Evolutionary conservation across 2,113 vertebrate genomes (phyloP), one percentile per base, ranked within the genome.

Genomic region (Tragelaphus scriptus): DNA sequence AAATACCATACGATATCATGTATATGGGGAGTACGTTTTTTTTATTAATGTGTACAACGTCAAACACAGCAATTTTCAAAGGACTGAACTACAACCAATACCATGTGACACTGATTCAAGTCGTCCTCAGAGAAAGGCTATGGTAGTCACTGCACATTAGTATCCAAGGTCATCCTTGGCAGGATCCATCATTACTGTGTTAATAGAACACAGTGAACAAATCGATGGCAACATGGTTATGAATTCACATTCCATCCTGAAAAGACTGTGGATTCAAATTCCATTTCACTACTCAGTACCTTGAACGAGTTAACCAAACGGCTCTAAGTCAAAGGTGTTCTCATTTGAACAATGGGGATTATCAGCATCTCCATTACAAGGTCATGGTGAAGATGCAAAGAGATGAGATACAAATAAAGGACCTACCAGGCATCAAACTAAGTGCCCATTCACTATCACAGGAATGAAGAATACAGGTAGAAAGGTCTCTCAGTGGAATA

Each of bases 401-500:
- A 81, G 44, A 16, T 7, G 51, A 53, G 15, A 8, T 2, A 7
- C 6, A n/a, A 36, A 80, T 13, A 79, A 65, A 82, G 7, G 26
- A 49, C 23, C 25, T 13, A 1, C 51, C 11, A 56, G 59, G 53
- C 26, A 65, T 77, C 85, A 12, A 28, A 16, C 40, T 63, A 65
- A 86, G 51, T 6, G 12, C 36, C 77, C n/a, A 40, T 5, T 16
- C 14, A 25, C 58, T 13, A 40, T 13, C 2, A 7, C 0, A 58
- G 87, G 85, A 58, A 32, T 0, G 25, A 40, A 11, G 7, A 28
- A 17, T 17, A 28, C 0, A 23, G 44, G 63, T 19, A 51, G 49
- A 8, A 11, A 1, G 36, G 2, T 7, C 36, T 14, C 6, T 1
- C 0, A 5, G 9, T 3, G 26, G 47, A 40, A 56, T 25, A 32